Evolutionary conservation across 2,888 invertebrate species (phyloP).

Genomic region (Rhagonycha lutea): DNA sequence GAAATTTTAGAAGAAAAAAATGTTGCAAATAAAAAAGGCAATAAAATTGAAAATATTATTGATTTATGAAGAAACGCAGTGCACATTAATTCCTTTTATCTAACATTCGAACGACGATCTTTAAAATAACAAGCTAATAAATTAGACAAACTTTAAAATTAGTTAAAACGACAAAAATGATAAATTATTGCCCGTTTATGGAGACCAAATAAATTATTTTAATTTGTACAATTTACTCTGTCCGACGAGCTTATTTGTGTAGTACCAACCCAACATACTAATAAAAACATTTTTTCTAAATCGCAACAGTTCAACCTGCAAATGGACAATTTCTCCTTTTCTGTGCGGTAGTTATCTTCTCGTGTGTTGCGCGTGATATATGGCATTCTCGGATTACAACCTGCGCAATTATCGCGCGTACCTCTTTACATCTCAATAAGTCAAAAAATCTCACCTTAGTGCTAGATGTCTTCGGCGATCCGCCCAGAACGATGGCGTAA

Average conservation of each 20-base stretch:
- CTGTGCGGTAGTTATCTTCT: background rate
- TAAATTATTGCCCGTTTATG: conserved; percentile 13
- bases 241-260: background rate
- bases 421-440: background rate
- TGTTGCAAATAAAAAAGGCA: background rate
- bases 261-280: background rate
- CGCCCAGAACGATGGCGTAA: conserved; percentile 78
- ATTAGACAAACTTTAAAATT: conserved; percentile 9
- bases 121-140: conserved; percentile 22
- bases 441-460: conserved; percentile 73
- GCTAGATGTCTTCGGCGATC: conserved; percentile 73
- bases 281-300: background rate
- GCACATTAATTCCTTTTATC: background rate
- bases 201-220: conserved; percentile 32
- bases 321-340: background rate
- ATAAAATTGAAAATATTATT: background rate
- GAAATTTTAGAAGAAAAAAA: background rate
- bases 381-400: background rate
- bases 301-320: background rate
- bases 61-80: background rate
- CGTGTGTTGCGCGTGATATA: background rate
- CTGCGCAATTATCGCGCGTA: background rate
- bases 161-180: conserved; percentile 11
- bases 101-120: background rate
- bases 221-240: background rate